Evolutionary conservation across 2,888 invertebrate species (phyloP).

Genomic region (Neoascia interrupta): DNA sequence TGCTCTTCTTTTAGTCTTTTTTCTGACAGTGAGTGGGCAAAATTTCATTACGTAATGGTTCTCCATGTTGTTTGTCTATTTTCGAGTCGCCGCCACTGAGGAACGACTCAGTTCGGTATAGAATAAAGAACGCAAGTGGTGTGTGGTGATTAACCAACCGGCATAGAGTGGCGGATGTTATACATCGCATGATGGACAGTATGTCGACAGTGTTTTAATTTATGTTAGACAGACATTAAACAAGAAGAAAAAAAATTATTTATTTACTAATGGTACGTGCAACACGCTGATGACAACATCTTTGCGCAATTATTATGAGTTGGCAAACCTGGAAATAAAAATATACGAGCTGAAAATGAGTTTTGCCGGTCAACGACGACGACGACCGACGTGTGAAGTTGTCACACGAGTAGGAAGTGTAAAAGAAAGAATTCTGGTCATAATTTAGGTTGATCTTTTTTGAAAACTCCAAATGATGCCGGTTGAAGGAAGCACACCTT

Average conservation of each 20-base stretch:
- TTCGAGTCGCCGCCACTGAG: constrained; percentile 31
- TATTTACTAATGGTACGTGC: neutral
- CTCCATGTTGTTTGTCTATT: constrained; percentile 35
- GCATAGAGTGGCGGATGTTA: constrained; percentile 44
- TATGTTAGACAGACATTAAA: constrained; percentile 40
- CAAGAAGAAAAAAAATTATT: constrained; percentile 5
- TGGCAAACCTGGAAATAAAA: neutral
- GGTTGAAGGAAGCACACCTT: too few species aligned
- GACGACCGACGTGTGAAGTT: neutral
- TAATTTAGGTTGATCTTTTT: neutral
- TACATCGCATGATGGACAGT: neutral
- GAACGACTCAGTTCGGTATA: constrained; percentile 26
- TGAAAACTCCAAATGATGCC: too few species aligned
- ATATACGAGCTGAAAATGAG: neutral
- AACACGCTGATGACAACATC: neutral
- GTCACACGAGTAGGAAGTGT: neutral
- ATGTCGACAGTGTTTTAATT: constrained; percentile 42
- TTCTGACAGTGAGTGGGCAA: constrained; percentile 36
- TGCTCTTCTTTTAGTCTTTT: constrained; percentile 27
- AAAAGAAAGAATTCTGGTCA: neutral
- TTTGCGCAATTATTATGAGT: neutral
- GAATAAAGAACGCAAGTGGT: neutral
- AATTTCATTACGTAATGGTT: constrained; percentile 45
- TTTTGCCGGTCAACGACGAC: too few species aligned
- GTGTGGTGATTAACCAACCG: constrained; percentile 15